phyloP scores from a whole-genome alignment of 1,140 invertebrate species.

The Hylaeus anthracinus region DNA sequence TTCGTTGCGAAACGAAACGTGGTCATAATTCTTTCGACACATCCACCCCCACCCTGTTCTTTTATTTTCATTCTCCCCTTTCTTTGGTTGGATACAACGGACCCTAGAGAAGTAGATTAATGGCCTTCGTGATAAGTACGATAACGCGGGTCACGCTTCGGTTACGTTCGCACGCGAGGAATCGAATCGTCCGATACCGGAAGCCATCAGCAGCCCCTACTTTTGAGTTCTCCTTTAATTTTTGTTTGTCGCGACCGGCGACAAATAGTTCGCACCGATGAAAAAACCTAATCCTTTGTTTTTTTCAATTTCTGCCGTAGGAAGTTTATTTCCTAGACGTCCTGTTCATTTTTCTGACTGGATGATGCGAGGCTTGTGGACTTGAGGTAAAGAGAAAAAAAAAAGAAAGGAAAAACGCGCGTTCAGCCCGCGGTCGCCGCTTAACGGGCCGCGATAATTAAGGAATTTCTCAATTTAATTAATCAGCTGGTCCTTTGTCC shows the following conservation, averaged over 20 bases:
- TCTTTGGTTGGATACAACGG: neutral
- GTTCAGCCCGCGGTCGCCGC: conserved; percentile 14
- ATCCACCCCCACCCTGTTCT: neutral
- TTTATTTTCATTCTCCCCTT: conserved; percentile 3
- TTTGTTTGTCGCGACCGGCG: conserved; percentile 15
- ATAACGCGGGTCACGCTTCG: no score
- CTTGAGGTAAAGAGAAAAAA: conserved; percentile 63
- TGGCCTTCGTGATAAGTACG: neutral
- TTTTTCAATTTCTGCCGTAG: conserved; percentile 72
- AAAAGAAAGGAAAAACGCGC: conserved; percentile 9
- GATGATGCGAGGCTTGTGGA: conserved; percentile 69
- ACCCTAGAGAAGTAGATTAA: no score
- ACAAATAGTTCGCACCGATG: conserved; percentile 1
- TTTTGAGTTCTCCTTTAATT: conserved; percentile 19
- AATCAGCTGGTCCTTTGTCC: conserved; percentile 13
- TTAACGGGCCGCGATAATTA: conserved; percentile 31
- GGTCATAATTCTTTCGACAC: neutral
- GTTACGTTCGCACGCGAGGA: neutral
- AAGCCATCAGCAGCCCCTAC: no score
- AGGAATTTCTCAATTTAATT: conserved; percentile 10
- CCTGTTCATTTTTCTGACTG: conserved; percentile 69
- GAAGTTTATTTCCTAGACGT: conserved; percentile 71
- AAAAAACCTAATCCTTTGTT: conserved; percentile 66
- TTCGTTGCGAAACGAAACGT: neutral
- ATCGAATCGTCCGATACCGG: no score